Evolutionary conservation across 2,797 vertebrate species (phyloP).

Genomic region (Anas bernieri): DNA sequence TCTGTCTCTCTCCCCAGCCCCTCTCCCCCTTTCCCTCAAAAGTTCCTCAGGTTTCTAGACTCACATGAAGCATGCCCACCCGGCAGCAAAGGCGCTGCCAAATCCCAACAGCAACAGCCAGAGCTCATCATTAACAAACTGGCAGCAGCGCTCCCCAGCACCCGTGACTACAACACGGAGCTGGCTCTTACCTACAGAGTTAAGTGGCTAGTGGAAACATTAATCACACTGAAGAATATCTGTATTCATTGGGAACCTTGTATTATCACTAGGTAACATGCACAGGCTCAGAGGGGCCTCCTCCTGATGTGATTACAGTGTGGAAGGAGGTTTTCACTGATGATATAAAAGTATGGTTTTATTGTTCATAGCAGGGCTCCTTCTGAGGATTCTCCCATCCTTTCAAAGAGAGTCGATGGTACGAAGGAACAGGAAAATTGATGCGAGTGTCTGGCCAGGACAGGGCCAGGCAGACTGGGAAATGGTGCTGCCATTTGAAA

Average conservation of each 20-base stretch:
- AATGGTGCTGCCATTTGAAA: background rate
- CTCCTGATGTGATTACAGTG: background rate
- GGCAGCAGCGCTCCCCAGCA: background rate
- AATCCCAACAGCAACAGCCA: background rate
- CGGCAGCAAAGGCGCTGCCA: background rate
- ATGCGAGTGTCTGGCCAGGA: background rate
- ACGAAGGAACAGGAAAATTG: background rate
- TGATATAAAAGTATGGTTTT: background rate
- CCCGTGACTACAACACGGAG: fast-evolving
- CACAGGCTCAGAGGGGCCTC: background rate
- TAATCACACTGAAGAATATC: background rate
- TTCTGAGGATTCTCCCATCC: background rate
- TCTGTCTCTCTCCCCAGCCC: too few species aligned
- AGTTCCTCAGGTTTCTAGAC: background rate
- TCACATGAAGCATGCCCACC: background rate
- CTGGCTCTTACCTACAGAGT: background rate
- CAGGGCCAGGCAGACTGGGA: background rate
- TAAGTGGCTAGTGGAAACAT: background rate
- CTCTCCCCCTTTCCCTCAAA: background rate
- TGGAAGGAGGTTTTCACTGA: background rate
- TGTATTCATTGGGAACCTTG: background rate
- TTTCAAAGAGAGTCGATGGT: background rate
- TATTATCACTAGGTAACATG: background rate
- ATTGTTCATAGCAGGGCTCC: background rate
- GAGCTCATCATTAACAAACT: background rate